Base-by-base conservation (phyloP, 2,888 invertebrate genomes). In the Eupithecia inturbata region DNA sequence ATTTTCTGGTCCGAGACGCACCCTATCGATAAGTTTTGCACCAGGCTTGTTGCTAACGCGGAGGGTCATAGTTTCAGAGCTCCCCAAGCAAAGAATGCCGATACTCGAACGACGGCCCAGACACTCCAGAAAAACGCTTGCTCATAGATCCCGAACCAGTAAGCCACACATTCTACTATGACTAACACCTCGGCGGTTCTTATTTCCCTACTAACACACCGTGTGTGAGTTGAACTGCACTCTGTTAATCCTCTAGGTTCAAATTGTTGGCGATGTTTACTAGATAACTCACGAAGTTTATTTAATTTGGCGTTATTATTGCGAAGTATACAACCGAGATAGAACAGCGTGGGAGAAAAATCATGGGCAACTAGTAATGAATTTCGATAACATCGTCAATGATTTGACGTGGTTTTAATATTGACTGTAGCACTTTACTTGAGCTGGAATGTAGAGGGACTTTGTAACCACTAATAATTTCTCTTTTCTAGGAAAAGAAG, bases 401-500 rank as follows among this genome's bases (percentile, higher is more conserved):
- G 77, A 70, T 78, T 76, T 70, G 53, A 67, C 72, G 53, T 68
- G 68, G 71, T 26, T 49, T 36, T 49, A 28, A 69, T 53, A 68
- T 57, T 41, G n/a, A 63, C 72, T 9, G 26, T 72, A 22, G 33
- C 19, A 19, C 28, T 62, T 14, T 36, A 57, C 57, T 39, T 73
- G 10, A 53, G 67, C 68, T 36, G 63, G 57, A n/a, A 64, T 62
- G 62, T 62, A 62, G 14, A 49, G 67, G 64, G 71, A 76, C 60
- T 69, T 53, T 57, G 66, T 70, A 85, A 85, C 84, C 80, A 89
- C 88, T 92, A 91, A 92, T 89, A 79, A 88, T 88, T 87, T 93
- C 85, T 93, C 88, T 93, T 89, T 95, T 95, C 89, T 95, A 95
- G 95, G 95, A 96, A 92, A 95, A 96, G 96, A 96, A 96, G 96